These are phyloP conservation scores for Nebria salina DNA, from an alignment of 2,888 invertebrate genomes.

Conservation along the genomic window DNA sequence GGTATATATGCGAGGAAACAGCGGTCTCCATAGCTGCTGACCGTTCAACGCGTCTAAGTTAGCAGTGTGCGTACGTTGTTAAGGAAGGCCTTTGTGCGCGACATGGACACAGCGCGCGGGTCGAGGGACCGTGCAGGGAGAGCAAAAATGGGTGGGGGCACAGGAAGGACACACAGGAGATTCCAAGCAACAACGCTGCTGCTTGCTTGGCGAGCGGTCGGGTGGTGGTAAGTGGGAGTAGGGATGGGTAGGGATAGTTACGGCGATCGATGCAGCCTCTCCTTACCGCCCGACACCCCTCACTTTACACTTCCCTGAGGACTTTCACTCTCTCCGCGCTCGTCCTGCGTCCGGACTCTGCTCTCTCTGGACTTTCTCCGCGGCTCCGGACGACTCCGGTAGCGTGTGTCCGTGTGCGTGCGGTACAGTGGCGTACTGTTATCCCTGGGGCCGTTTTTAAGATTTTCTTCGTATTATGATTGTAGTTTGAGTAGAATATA, in stretches of 20 bases:
- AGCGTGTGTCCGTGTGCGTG: constrained; percentile 47
- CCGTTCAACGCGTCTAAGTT: background rate
- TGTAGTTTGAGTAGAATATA: background rate
- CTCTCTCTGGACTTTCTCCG: constrained; percentile 50
- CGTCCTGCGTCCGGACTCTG: constrained; percentile 51
- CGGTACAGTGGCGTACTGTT: constrained; percentile 33
- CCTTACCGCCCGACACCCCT: constrained; percentile 52
- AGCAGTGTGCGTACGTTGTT: constrained; percentile 27
- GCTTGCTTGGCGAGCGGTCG: background rate
- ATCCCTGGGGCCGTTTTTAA: background rate
- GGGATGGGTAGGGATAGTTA: constrained; percentile 23
- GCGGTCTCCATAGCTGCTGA: constrained; percentile 6
- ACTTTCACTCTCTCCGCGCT: constrained; percentile 61
- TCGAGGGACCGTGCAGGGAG: background rate
- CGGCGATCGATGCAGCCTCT: constrained; percentile 58
- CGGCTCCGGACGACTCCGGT: constrained; percentile 54
- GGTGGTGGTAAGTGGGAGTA: constrained; percentile 5
- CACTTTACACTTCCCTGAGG: constrained; percentile 65
- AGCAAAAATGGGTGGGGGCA: background rate
- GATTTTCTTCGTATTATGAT: background rate
- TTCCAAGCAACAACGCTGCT: background rate
- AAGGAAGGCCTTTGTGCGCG: constrained; percentile 42
- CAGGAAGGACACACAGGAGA: constrained; percentile 22
- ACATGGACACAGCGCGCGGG: background rate
- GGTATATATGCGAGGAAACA: background rate